A percentile compares a stretch with the other conserved stretches of the same genome.
phyloP scores from a whole-genome alignment of 2,113 vertebrate genomes.

The Gymnocephalus cernua region DNA sequence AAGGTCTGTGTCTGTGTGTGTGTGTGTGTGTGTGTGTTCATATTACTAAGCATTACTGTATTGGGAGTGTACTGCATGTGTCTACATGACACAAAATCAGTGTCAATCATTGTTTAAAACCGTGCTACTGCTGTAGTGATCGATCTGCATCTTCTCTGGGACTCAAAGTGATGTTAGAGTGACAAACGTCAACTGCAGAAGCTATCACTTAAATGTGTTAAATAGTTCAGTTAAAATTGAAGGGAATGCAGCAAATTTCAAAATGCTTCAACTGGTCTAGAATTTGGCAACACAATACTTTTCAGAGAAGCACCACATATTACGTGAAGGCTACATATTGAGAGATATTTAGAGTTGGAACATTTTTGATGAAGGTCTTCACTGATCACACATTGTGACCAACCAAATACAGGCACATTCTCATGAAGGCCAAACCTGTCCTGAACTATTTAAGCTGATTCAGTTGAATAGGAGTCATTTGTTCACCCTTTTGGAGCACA shows the following conservation, averaged over 20 bases:
- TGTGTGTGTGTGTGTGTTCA: not conserved
- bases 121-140: not conserved
- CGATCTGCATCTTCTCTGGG: not conserved
- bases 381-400: not conserved
- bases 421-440: not conserved
- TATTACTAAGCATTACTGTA: not conserved
- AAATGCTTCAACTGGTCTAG: not conserved
- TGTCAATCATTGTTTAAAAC: conserved; percentile 27
- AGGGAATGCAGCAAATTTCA: not conserved
- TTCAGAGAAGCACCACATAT: not conserved
- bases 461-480: conserved; percentile 8
- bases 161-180: not conserved
- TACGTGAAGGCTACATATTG: not conserved
- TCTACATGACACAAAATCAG: conserved; percentile 29
- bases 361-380: not conserved
- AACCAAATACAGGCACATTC: conserved; percentile 5
- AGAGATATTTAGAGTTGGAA: not conserved
- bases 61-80: conserved; percentile 8
- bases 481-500: conserved; percentile 29
- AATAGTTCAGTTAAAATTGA: not conserved
- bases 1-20: conserved; percentile 21
- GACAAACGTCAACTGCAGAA: not conserved
- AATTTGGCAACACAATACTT: not conserved
- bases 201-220: conserved; percentile 15
- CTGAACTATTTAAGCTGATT: conserved; percentile 25